Evolutionary conservation across 2,888 invertebrate genomes (phyloP).

Genomic region (Villa cingulata): DNA sequence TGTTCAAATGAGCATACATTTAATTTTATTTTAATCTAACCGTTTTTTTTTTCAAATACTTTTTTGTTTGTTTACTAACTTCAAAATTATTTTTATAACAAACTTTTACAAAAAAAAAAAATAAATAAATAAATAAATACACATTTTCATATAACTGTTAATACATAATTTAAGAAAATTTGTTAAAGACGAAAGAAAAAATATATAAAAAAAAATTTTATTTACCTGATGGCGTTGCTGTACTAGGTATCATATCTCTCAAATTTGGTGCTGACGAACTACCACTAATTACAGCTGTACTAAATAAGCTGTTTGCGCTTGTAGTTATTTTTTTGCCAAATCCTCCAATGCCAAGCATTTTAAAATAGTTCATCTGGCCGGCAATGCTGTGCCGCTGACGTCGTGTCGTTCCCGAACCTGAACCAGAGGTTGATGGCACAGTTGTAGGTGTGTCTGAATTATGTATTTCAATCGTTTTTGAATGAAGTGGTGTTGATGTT

Average conservation of each 20-base stretch:
- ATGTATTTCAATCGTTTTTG: constrained; percentile 20
- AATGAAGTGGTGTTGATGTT: constrained; percentile 18
- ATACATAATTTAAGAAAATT: no score
- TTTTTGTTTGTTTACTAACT: no score
- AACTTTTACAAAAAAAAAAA: no score
- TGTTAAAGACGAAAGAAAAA: no score
- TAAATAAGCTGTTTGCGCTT: constrained; percentile 77
- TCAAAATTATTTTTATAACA: no score
- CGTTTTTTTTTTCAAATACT: no score
- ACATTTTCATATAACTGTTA: no score
- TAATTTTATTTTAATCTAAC: no score
- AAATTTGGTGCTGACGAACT: constrained; percentile 86
- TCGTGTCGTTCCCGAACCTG: constrained; percentile 43
- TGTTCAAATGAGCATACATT: no score
- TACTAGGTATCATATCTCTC: constrained; percentile 69
- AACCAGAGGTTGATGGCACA: constrained; percentile 19
- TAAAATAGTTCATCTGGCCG: constrained; percentile 89
- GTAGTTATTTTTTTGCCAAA: constrained; percentile 51
- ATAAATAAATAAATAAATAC: no score
- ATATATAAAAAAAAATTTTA: no score
- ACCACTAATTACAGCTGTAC: constrained; percentile 91
- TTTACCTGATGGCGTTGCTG: constrained; percentile 63
- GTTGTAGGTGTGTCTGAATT: constrained; percentile 31
- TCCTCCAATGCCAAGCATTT: constrained; percentile 67
- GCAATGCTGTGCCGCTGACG: constrained; percentile 92